Evolutionary conservation across 2,113 vertebrate genomes (phyloP).

Genomic region (Alces alces): DNA sequence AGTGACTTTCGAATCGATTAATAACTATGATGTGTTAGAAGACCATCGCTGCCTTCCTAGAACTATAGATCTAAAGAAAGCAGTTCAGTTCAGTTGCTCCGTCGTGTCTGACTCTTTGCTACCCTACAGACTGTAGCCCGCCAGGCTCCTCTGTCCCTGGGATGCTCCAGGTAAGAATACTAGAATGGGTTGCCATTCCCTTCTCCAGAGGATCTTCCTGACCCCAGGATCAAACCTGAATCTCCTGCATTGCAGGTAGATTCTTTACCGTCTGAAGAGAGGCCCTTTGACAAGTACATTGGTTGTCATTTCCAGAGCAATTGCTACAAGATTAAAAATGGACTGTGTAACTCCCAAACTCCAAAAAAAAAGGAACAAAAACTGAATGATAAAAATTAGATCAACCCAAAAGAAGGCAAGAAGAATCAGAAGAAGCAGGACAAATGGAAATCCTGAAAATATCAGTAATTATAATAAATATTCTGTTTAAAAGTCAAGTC

Average conservation of each 20-base stretch:
- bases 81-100: background rate
- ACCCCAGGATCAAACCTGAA: background rate
- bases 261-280: background rate
- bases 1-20: background rate
- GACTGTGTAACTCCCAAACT: background rate
- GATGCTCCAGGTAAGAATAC: background rate
- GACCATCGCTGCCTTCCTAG: background rate
- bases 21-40: rapidly evolving
- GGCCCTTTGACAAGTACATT: background rate
- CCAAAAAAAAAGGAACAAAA: background rate
- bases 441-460: background rate
- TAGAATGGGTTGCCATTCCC: background rate
- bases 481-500: background rate
- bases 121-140: rapidly evolving
- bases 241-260: background rate
- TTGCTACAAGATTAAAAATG: background rate
- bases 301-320: background rate
- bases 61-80: background rate
- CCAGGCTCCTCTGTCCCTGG: background rate
- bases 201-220: background rate
- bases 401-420: background rate
- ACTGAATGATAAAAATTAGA: background rate
- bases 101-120: background rate
- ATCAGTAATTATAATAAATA: background rate
- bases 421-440: background rate